Evolutionary conservation across 1,140 invertebrate species (phyloP).

Genomic region (Ylistrum balloti): DNA sequence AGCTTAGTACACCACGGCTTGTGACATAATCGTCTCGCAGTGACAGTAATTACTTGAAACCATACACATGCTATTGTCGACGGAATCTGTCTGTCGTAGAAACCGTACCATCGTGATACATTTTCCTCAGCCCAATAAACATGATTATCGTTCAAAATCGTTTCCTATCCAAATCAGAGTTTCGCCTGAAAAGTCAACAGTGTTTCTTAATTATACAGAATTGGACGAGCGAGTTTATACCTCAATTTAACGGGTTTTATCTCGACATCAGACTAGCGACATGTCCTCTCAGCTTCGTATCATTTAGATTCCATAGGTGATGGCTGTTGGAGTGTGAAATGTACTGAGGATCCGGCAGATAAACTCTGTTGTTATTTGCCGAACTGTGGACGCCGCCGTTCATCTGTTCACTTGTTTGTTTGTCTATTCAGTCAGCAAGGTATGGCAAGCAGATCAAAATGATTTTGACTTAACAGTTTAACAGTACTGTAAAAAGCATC

Average conservation of each 20-base stretch:
- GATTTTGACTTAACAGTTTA: too few species aligned
- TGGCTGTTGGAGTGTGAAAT: neutral
- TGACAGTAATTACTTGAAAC: neutral
- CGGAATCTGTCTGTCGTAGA: neutral
- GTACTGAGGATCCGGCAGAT: neutral
- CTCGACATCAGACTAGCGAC: neutral
- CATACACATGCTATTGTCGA: neutral
- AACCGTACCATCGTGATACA: neutral
- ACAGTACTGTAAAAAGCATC: neutral
- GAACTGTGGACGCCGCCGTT: neutral
- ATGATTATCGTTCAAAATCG: neutral
- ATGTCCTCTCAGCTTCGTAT: neutral
- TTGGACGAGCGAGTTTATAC: neutral
- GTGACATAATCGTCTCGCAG: neutral
- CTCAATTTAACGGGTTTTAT: neutral
- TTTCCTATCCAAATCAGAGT: neutral
- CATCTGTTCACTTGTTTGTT: neutral
- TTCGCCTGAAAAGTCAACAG: conserved; percentile 26
- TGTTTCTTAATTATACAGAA: neutral
- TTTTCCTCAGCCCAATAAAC: neutral
- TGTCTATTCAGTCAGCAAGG: neutral
- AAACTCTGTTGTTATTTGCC: neutral
- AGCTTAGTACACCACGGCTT: neutral
- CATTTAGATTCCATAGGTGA: conserved; percentile 1
- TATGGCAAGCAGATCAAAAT: neutral